Evolutionary conservation across 2,888 invertebrate genomes (phyloP), one percentile per base, ranked within the genome.

Genomic region (Scelioninae gen. 2): DNA sequence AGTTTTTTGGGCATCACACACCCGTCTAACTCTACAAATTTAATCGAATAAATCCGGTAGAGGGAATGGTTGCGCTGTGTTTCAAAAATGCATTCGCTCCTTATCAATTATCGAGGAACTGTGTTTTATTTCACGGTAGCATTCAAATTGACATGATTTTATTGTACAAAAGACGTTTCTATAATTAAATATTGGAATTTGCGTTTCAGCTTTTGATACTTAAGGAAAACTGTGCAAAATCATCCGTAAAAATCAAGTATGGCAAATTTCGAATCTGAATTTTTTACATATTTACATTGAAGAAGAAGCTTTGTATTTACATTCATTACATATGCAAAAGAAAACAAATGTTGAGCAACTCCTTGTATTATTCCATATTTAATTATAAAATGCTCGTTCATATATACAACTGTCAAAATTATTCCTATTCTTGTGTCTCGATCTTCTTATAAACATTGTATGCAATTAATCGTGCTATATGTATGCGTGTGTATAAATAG

Each of bases 21-120:
- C 83, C 84, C 83, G 58, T 85, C 85, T 81, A 74, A 77, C 76
- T 69, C 79, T 76, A 74, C 77, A 84, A 31, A 85, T 84, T 85
- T 84, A 84, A 81, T 73, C 60, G 46, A 75, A 78, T 84, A 84
- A 85, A 85, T 81, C 78, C 77, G 81, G 82, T 78, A 83, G 84
- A 85, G 83, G 84, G 84, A 82, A 82, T 73, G 79, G 72, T 65
- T 76, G 77, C 73, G 35, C 60, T 68, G 48, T 48, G 37, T 41
- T 43, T 39, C 18, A 41, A 53, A 60, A 7, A 33, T 18, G n/a
- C 35, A 52, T 55, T 52, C 10, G 13, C n/a, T 5, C 13, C 37
- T 73, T 67, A 65, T 46, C 10, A 39, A 33, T 50, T 39, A 71
- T 43, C 58, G 43, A 72, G 65, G 65, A 60, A 60, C 61, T 72